A percentile compares a stretch with the other conserved stretches of the same genome.
Conservation (phyloP, 2,888 invertebrate genomes). For the Lottia scabra region DNA sequence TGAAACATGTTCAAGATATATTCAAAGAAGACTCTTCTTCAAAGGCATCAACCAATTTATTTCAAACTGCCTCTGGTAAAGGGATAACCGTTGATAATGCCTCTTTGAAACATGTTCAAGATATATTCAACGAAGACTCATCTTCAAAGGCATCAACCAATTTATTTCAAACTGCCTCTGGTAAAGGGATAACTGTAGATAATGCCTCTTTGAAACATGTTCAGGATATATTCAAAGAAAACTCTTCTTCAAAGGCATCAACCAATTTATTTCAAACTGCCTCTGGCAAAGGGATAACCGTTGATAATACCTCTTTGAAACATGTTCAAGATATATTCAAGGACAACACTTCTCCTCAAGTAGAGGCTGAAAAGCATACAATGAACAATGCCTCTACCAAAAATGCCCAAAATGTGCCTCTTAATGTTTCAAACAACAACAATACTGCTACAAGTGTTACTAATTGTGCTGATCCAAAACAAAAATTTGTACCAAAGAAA, state of each 20-base stretch:
- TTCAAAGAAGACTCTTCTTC: background rate
- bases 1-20: background rate
- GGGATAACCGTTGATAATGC: slow-evolving; percentile 25
- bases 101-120: slow-evolving; percentile 23
- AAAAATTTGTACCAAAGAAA: too few relatives aligned
- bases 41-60: slow-evolving; percentile 8
- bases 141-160: background rate
- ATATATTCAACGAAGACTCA: background rate
- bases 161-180: slow-evolving; percentile 27
- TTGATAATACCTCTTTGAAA: too few relatives aligned
- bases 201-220: slow-evolving; percentile 22
- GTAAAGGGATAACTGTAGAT: slow-evolving; percentile 23
- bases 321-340: too few relatives aligned
- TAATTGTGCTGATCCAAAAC: too few relatives aligned
- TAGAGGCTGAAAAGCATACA: too few relatives aligned
- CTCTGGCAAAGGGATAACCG: slow-evolving; percentile 15
- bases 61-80: slow-evolving; percentile 31
- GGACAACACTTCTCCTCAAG: too few relatives aligned
- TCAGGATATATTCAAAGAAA: slow-evolving; percentile 17
- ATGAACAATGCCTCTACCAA: too few relatives aligned
- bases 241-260: background rate
- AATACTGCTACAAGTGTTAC: too few relatives aligned
- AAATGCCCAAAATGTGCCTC: too few relatives aligned
- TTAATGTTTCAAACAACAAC: too few relatives aligned
- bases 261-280: slow-evolving; percentile 24